Evolutionary conservation across 1,140 invertebrate genomes (phyloP).

Genomic region (Heliconius hewitsoni): DNA sequence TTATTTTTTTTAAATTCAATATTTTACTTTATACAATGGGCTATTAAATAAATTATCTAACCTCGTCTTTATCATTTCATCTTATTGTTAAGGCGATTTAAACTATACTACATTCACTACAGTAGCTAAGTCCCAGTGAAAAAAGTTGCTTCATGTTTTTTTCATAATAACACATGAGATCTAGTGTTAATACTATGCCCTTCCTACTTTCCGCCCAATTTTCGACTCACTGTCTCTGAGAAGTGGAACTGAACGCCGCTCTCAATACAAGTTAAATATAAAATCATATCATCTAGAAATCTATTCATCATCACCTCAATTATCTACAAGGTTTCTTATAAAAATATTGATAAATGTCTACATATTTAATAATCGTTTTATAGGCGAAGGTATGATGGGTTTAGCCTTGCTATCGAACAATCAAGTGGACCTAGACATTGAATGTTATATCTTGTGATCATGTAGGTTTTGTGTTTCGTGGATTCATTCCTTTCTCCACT

Average conservation of each 20-base stretch:
- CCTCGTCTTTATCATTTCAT: conserved; percentile 38
- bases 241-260: too few species aligned
- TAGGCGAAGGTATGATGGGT: conserved; percentile 39
- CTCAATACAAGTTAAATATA: conserved; percentile 13
- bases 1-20: conserved; percentile 20
- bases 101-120: background rate
- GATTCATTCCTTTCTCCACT: too few species aligned
- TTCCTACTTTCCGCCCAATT: too few species aligned
- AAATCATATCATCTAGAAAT: conserved; percentile 22
- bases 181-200: too few species aligned
- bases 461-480: background rate
- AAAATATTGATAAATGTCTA: conserved; percentile 52
- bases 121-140: conserved; percentile 19
- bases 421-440: conserved; percentile 6
- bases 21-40: conserved; percentile 26
- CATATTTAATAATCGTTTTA: conserved; percentile 70
- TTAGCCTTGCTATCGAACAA: conserved; percentile 1
- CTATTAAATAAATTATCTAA: conserved; percentile 34
- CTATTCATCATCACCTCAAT: conserved; percentile 41
- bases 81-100: conserved; percentile 24
- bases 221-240: too few species aligned
- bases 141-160: too few species aligned
- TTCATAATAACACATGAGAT: too few species aligned
- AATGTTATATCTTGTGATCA: background rate
- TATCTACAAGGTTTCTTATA: conserved; percentile 54